Evolutionary conservation across 1,140 invertebrate species (phyloP), one percentile per base, ranked within the genome.

Genomic region (Caerostris extrusa): DNA sequence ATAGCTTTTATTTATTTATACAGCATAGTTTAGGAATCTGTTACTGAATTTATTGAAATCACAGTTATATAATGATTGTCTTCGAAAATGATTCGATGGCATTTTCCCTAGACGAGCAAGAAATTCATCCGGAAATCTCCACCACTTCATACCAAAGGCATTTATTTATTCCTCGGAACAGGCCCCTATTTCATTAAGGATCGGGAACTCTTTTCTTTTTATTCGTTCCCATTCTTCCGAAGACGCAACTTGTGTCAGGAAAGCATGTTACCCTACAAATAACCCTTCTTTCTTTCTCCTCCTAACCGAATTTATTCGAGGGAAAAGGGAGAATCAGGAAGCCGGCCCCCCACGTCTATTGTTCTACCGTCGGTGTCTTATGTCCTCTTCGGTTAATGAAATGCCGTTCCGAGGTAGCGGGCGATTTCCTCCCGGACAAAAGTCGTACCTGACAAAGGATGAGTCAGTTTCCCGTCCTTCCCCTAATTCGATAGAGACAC

Each of bases 341-440:
- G 34, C 19, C 7, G 10, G 3, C 34, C 69, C 34, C 69, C 69
- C 61, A 64, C 61, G 7, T 64, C 61, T 17, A 50, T 71, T 71
- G 69, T 71, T 71, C 69, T 71, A 14, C 69, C 34, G 19, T 50
- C 69, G 69, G 69, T 71, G 69, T 71, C 69, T 71, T 71, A 50
- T 34, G 69, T 34, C 69, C 19, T 71, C 19, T 71, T 71, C 19
- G 69, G 34, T 71, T 71, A 71, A 71, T 71, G 69, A 71, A 71
- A 34, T 71, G 69, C 19, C 50, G 19, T 71, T 34, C 69, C 7
- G 10, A 19, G 19, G n/a, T 6, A 34, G 1, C 19, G 69, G 69
- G 34, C 19, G 34, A 10, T 34, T 3, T 3, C 19, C 34, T 10
- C 69, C 69, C 69, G 12, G 8, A 34, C 69, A 19, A 71, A 71